A percentile compares a stretch with the other conserved stretches of the same genome.
phyloP scores from a whole-genome alignment of 2,888 invertebrate species.

The Mylabris sibirica region DNA sequence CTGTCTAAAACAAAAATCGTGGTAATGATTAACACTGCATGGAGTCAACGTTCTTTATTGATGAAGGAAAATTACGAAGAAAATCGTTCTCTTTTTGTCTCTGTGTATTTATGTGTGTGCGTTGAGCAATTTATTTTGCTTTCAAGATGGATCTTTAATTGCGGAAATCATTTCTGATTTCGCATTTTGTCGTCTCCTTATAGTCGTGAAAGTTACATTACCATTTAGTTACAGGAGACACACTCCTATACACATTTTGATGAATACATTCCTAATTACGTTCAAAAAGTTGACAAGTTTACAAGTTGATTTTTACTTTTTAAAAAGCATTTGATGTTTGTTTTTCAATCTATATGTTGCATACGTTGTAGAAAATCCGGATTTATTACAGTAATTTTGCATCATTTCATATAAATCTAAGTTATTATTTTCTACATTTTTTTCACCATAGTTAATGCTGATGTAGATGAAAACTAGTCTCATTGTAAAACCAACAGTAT shows the following conservation, averaged over 20 bases:
- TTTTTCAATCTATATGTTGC: neutral
- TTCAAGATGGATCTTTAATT: neutral
- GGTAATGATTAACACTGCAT: neutral
- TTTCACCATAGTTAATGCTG: neutral
- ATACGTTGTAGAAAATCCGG: neutral
- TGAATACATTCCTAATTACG: neutral
- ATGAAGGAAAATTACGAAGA: neutral
- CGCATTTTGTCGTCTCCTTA: neutral
- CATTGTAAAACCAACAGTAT: neutral
- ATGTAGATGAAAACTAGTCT: neutral
- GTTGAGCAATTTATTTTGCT: neutral
- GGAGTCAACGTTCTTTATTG: neutral
- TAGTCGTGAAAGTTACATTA: neutral
- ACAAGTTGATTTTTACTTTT: neutral
- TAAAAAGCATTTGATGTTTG: neutral
- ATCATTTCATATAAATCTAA: neutral
- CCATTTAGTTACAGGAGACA: neutral
- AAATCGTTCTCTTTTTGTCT: too few relatives aligned
- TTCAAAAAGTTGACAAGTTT: neutral
- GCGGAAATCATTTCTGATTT: neutral
- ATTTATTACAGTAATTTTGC: slow-evolving; percentile 7
- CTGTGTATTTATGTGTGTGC: neutral
- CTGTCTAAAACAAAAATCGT: slow-evolving; percentile 7
- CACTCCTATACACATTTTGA: neutral
- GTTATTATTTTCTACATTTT: neutral